phyloP scores from a whole-genome alignment of 2,888 invertebrate genomes.

The Noctua pronuba region DNA sequence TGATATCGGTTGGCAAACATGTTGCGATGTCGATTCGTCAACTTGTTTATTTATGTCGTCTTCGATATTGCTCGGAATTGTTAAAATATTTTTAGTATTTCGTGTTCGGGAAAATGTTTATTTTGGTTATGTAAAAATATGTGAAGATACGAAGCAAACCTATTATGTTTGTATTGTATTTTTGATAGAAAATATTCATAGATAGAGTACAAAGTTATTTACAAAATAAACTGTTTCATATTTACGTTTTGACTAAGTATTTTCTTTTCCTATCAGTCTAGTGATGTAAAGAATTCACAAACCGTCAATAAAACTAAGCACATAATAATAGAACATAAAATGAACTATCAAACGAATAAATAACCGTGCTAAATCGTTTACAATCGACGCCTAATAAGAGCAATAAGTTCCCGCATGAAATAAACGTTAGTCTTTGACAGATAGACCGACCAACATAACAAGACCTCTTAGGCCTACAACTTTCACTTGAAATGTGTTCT shows the following conservation, averaged over 20 bases:
- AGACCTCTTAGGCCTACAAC: slow-evolving; percentile 64
- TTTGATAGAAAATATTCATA: slow-evolving; percentile 2
- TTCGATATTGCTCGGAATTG: slow-evolving; percentile 43
- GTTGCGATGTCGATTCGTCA: slow-evolving; percentile 52
- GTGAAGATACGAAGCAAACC: slow-evolving; percentile 14
- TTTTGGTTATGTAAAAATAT: slow-evolving; percentile 25
- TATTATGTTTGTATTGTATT: slow-evolving; percentile 27
- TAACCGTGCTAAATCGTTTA: slow-evolving; percentile 76
- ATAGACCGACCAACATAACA: slow-evolving; percentile 69
- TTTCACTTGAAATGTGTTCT: slow-evolving; percentile 53
- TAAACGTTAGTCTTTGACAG: slow-evolving; percentile 83
- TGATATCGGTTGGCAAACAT: slow-evolving; percentile 54
- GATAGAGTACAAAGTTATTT: background rate
- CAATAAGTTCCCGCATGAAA: slow-evolving; percentile 85
- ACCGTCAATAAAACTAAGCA: slow-evolving; percentile 2
- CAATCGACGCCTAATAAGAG: slow-evolving; percentile 82
- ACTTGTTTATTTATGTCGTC: slow-evolving; percentile 50
- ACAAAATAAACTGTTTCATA: background rate
- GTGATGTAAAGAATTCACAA: background rate
- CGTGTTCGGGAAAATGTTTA: slow-evolving; percentile 35
- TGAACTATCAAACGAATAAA: slow-evolving; percentile 71
- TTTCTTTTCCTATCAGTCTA: background rate
- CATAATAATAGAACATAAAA: slow-evolving; percentile 46
- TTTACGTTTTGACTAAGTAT: background rate
- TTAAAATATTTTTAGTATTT: slow-evolving; percentile 47